Evolutionary conservation across 2,113 vertebrate species (phyloP).

Genomic region (Paraplagusia blochii): DNA sequence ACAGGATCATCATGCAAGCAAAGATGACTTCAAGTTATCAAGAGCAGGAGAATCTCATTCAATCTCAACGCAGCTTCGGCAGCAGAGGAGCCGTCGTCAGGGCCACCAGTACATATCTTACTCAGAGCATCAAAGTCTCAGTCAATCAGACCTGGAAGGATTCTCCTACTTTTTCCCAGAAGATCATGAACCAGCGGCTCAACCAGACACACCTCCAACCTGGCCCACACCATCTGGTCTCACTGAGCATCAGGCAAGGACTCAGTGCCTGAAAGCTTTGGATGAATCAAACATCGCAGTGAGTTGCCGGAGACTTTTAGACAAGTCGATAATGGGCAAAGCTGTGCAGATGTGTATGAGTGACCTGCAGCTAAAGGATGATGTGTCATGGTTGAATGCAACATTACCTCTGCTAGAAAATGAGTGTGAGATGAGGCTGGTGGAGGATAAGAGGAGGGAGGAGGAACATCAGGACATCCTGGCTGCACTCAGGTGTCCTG

Average conservation of each 20-base stretch:
- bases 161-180: constrained; percentile 89
- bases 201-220: constrained; percentile 56
- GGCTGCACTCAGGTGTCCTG: constrained; percentile 79
- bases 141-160: constrained; percentile 73
- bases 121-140: constrained; percentile 73
- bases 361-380: constrained; percentile 87
- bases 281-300: constrained; percentile 79
- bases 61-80: constrained; percentile 1
- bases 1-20: not conserved
- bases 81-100: constrained; percentile 63
- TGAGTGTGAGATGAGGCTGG: constrained; percentile 85
- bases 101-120: constrained; percentile 57
- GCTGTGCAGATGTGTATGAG: constrained; percentile 79
- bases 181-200: constrained; percentile 75
- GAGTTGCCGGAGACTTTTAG: constrained; percentile 75
- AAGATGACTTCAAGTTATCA: not conserved
- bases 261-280: constrained; percentile 73
- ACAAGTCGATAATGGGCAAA: constrained; percentile 33
- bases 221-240: constrained; percentile 88
- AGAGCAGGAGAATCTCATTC: constrained; percentile 2
- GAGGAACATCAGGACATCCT: constrained; percentile 63
- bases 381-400: constrained; percentile 79
- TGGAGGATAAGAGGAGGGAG: constrained; percentile 70
- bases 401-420: constrained; percentile 86
- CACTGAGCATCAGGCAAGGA: constrained; percentile 55